These are phyloP conservation scores for Miniopterus natalensis DNA, from an alignment of 2,113 vertebrate genomes.

Conservation along the genomic window DNA sequence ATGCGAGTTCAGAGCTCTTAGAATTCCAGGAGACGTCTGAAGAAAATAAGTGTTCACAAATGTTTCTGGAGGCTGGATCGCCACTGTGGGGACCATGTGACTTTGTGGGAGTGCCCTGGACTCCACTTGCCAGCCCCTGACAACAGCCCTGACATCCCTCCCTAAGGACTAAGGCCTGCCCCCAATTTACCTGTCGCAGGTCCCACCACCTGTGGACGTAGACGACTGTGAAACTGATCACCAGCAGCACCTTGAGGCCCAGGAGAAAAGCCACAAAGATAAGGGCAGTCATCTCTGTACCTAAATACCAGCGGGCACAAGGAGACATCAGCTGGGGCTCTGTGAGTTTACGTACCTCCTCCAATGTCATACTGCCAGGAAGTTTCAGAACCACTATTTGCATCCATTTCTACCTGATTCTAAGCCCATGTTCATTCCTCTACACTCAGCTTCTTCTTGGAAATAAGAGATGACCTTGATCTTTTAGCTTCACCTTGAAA, in stretches of 20 bases:
- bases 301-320: conserved; percentile 26
- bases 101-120: not conserved
- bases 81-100: not conserved
- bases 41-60: not conserved
- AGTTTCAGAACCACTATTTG: not conserved
- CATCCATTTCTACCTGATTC: not conserved
- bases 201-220: not conserved
- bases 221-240: not conserved
- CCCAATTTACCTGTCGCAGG: conserved; percentile 22
- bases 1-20: not conserved
- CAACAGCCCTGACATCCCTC: not conserved
- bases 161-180: not conserved
- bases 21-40: not conserved
- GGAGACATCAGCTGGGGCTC: not conserved
- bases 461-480: not conserved
- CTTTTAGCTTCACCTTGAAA: not conserved
- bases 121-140: not conserved
- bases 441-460: not conserved
- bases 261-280: conserved; percentile 65
- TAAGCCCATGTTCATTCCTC: not conserved
- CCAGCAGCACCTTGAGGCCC: conserved; percentile 63
- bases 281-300: not conserved
- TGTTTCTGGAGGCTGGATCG: not conserved
- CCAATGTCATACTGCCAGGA: too few species aligned
- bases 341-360: not conserved